phyloP scores from a whole-genome alignment of 2,113 vertebrate genomes.

The Chrysemys picta region DNA sequence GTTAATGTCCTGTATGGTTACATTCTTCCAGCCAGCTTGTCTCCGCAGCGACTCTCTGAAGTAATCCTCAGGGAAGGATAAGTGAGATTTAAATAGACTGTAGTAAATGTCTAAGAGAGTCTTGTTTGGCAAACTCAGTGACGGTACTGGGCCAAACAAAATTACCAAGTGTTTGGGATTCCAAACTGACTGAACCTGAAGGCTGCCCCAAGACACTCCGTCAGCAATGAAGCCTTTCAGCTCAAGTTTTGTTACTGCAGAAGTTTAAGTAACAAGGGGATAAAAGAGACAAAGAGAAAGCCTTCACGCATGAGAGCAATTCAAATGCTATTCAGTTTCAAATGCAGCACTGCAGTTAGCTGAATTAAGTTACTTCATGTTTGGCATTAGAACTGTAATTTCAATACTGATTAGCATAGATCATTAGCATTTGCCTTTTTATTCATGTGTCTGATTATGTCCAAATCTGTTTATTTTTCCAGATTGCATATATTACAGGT shows the following conservation, averaged over 20 bases:
- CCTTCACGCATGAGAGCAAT: slow-evolving; percentile 23
- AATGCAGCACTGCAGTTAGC: neutral
- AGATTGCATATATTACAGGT: neutral
- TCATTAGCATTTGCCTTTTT: slow-evolving; percentile 1
- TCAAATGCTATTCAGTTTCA: slow-evolving; percentile 33
- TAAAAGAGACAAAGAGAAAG: slow-evolving; percentile 52
- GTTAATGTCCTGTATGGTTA: neutral
- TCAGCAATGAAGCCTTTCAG: slow-evolving; percentile 18
- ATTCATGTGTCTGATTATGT: neutral
- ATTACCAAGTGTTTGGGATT: neutral
- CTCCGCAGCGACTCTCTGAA: neutral
- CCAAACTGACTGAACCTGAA: neutral
- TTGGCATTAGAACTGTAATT: slow-evolving; percentile 6
- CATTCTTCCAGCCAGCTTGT: neutral
- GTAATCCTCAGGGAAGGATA: neutral
- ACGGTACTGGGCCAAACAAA: neutral
- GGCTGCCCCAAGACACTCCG: neutral
- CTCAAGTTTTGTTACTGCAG: slow-evolving; percentile 6
- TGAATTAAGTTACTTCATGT: slow-evolving; percentile 26
- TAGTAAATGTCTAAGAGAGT: neutral
- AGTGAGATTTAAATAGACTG: neutral
- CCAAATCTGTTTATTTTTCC: neutral
- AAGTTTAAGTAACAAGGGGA: slow-evolving; percentile 56
- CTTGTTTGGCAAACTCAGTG: neutral
- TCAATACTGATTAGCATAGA: slow-evolving; percentile 46